Evolutionary conservation across 2,113 vertebrate species (phyloP), one percentile per base, ranked within the genome.

Genomic region (Pseudois nayaur): DNA sequence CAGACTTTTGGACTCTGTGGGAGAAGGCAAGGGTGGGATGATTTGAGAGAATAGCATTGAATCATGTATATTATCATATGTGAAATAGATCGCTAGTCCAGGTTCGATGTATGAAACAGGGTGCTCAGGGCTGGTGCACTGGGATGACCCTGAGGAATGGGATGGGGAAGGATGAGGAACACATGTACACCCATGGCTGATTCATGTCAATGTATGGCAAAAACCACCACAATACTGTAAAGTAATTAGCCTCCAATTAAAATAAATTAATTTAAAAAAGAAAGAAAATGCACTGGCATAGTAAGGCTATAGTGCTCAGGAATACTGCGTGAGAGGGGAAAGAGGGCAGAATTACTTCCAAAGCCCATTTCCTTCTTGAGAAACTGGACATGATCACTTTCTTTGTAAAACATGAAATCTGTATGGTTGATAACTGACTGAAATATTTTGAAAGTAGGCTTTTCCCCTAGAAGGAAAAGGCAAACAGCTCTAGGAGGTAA

Each of bases 361-460:
- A 90, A 43, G 3, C 1, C 4, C 74, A 64, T 45, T 52, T 84
- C 9, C 29, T 57, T 79, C 36, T 62, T 21, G 60, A 91, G 62
- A 92, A 96, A 71, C 14, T 11, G 3, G 23, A 29, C 87, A 74
- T 16, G 55, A 33, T 60, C 23, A 9, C 50, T 19, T 27, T 3
- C 11, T 96, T 86, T 95, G 29, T 92, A 94, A 94, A 97, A 89
- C 29, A 82, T 3, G 83, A 27, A 74, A 82, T 82, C 13, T 83
- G 3, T 94, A 74, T 6, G 27, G 29, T 52, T 89, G 33, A 96
- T 89, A 94, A n/a, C 6, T 52, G 23, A 87, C 71, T 83, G 9
- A 86, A 93, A 74, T 94, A 71, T 81, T 97, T 95, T 97, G 50
- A 92, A 97, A 54, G 8, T 64, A 97, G 50, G 57, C 48, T 79